A percentile compares a stretch with the other conserved stretches of the same genome.
Evolutionary conservation across 2,888 invertebrate species (phyloP).

Genomic region (Anorthoa munda): DNA sequence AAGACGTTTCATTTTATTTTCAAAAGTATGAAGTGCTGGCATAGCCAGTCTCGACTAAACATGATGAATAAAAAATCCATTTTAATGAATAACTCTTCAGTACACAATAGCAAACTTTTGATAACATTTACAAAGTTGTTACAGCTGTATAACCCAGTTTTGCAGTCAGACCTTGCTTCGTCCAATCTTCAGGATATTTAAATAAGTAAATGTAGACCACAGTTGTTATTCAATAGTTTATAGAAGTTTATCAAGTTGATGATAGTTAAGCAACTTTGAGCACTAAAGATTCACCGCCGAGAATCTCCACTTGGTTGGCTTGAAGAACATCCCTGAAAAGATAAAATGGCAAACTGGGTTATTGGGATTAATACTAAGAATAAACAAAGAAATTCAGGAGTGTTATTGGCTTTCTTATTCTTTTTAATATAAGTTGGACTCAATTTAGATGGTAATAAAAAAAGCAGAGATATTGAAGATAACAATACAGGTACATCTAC

Average conservation of each 20-base stretch:
- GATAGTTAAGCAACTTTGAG: constrained; percentile 74
- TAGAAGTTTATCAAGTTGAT: constrained; percentile 43
- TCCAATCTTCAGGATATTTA: constrained; percentile 32
- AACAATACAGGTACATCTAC: too few species aligned
- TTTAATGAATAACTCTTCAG: constrained; percentile 2
- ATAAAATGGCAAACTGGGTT: constrained; percentile 38
- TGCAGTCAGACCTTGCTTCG: constrained; percentile 8
- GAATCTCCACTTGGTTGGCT: constrained; percentile 77
- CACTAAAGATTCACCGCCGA: constrained; percentile 84
- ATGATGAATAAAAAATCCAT: constrained; percentile 12
- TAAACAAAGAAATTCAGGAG: constrained; percentile 21
- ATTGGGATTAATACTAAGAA: constrained; percentile 14
- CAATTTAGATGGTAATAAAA: neutral
- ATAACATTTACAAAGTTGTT: constrained; percentile 36
- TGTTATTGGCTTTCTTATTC: neutral
- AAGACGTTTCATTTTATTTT: constrained; percentile 9
- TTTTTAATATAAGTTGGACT: neutral
- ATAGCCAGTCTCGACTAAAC: neutral
- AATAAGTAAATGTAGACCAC: constrained; percentile 47
- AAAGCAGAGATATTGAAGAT: neutral
- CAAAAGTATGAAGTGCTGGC: neutral
- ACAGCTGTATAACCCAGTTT: constrained; percentile 29
- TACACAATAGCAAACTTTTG: constrained; percentile 33
- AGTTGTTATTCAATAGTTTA: constrained; percentile 44
- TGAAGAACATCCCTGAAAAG: constrained; percentile 83